Conservation (phyloP, 2,797 vertebrate genomes). For the Kryptopterus vitreolus region DNA sequence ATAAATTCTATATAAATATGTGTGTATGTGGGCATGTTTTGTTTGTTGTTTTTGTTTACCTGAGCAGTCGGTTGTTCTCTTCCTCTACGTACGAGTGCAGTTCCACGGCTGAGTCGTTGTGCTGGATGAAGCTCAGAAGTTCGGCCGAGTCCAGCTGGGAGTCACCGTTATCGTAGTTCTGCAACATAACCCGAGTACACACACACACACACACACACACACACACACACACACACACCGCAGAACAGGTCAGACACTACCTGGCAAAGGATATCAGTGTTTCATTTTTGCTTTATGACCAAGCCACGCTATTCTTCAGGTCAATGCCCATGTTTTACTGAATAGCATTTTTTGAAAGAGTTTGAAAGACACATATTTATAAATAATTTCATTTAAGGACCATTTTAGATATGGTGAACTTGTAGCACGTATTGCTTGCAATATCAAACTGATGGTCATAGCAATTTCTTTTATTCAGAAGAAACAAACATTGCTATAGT, state of each 20-base stretch:
- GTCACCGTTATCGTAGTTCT: constrained; percentile 92
- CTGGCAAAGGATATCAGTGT: not conserved
- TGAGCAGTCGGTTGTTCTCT: constrained; percentile 94
- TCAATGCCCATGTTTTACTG: not conserved
- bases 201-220: no score
- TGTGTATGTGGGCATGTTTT: not conserved
- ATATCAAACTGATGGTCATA: not conserved
- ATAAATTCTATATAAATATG: not conserved
- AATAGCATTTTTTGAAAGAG: not conserved
- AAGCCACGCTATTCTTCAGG: not conserved
- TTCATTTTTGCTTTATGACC: not conserved
- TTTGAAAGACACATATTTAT: not conserved
- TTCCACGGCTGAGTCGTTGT: constrained; percentile 90
- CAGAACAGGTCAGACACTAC: not conserved
- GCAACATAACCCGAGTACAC: constrained; percentile 43
- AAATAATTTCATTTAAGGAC: not conserved
- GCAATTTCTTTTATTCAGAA: not conserved
- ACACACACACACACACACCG: no score
- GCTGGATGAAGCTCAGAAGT: constrained; percentile 94
- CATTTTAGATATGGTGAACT: not conserved
- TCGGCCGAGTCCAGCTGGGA: constrained; percentile 90
- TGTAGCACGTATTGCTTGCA: not conserved
- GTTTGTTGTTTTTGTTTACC: constrained; percentile 72
- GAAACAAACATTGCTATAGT: not conserved
- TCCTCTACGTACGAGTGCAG: constrained; percentile 89